Evolutionary conservation across 2,797 vertebrate genomes (phyloP), one percentile per base, ranked within the genome.

Genomic region (Otolemur crassicaudatus): DNA sequence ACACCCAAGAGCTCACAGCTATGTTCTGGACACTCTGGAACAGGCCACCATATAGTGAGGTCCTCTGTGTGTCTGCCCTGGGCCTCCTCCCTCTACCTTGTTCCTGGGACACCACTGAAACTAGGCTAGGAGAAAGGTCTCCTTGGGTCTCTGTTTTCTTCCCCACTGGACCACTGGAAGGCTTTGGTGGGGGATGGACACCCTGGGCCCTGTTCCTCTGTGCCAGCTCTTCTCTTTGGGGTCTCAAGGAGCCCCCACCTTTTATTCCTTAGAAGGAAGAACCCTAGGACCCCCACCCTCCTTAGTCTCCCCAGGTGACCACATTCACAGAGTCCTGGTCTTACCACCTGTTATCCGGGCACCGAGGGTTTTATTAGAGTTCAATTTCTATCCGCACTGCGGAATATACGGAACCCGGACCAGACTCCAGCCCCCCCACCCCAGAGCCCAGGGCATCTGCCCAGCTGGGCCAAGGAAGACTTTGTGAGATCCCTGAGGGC

Each of bases 351-450:
- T 87, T 53, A 19, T 96, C 96, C 43, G 93, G 97, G 97, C 95
- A 97, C 97, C 73, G 40, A 95, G 89, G 94, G 70, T 97, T 95
- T 98, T 98, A 97, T 98, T 98, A 46, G 83, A 96, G 94, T 97
- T 90, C 96, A 93, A 90, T 86, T 94, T 98, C 96, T 93, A 98
- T 97, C 98, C 98, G 98, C 98, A 98, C 97, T 43, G 97, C 95
- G 95, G 95, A 98, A 95, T 12, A 67, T 90, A n/a, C 84, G 92
- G 91, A 97, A 75, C 5, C 65, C 56, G 56, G 96, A 96, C 63
- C 90, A 97, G 93, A 97, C 93, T 91, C 97, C 93, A 96, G 92
- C 92, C 60, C 96, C 91, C 89, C 93, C 95, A 43, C 43, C 67
- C 49, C 3, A 69, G 95, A 94, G 96, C 96, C 96, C 92, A 94